Evolutionary conservation across 2,888 invertebrate species (phyloP).

Genomic region (Podotricha telesiphe): DNA sequence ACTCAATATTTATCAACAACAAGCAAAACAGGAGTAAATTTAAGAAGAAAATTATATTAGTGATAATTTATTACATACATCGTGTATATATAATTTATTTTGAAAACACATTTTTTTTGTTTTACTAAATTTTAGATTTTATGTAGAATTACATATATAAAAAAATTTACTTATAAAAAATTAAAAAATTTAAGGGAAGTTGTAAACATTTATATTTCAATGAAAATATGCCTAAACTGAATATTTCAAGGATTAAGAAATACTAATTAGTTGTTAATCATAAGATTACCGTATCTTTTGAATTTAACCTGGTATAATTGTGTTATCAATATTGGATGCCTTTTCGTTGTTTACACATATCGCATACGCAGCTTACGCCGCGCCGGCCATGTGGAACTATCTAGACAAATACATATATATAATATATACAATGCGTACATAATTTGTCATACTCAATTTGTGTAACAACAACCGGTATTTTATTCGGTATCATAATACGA

Average conservation of each 20-base stretch:
- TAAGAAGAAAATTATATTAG: no score
- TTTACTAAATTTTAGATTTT: no score
- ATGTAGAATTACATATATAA: no score
- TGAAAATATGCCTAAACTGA: not conserved
- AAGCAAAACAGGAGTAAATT: no score
- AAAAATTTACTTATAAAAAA: no score
- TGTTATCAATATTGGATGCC: conserved; percentile 40
- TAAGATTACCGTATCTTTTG: conserved; percentile 5
- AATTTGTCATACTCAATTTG: not conserved
- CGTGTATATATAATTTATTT: no score
- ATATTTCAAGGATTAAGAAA: conserved; percentile 2
- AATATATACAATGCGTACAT: not conserved
- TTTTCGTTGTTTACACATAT: conserved; percentile 42
- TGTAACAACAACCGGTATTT: not conserved
- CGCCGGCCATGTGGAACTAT: conserved; percentile 37
- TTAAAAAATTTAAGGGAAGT: no score
- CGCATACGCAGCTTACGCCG: conserved; percentile 19
- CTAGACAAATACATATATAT: conserved; percentile 14
- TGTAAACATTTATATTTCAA: not conserved
- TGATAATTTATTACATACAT: no score
- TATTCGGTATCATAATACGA: not conserved
- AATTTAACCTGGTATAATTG: conserved; percentile 17
- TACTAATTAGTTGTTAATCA: conserved; percentile 7
- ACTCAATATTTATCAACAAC: no score
- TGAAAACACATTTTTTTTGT: no score